Conservation (phyloP, 1,140 invertebrate genomes). For the Paraescarpia echinospica region DNA sequence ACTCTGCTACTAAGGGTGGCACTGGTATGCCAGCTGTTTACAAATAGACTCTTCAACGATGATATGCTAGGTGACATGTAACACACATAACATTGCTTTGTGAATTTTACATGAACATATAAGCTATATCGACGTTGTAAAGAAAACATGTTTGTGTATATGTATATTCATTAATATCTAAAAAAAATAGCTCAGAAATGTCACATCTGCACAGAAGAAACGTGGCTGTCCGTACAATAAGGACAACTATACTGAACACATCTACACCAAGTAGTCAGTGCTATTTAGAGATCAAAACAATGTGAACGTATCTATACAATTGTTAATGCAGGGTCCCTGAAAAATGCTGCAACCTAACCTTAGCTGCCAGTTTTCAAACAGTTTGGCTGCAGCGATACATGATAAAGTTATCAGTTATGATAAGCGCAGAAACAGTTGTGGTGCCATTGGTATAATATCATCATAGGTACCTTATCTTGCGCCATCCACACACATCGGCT, state of each 20-base stretch:
- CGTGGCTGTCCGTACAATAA: neutral
- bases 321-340: neutral
- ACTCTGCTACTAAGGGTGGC: neutral
- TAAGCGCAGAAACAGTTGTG: neutral
- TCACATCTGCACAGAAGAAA: slow-evolving; percentile 4
- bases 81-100: neutral
- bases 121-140: slow-evolving; percentile 15
- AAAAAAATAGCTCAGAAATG: slow-evolving; percentile 6
- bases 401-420: neutral
- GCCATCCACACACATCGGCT: neutral
- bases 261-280: neutral
- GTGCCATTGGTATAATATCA: neutral
- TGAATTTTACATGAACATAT: neutral
- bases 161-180: slow-evolving; percentile 14
- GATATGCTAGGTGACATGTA: neutral
- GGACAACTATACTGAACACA: neutral
- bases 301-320: neutral
- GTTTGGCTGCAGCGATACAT: neutral
- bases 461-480: neutral
- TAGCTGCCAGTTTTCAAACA: neutral
- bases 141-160: slow-evolving; percentile 16
- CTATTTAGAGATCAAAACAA: slow-evolving; percentile 6
- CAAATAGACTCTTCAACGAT: neutral
- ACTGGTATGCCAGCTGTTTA: neutral
- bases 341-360: neutral